phyloP scores from a whole-genome alignment of 1,140 invertebrate species.

The Pachyrhynchus sulphureomaculatus region DNA sequence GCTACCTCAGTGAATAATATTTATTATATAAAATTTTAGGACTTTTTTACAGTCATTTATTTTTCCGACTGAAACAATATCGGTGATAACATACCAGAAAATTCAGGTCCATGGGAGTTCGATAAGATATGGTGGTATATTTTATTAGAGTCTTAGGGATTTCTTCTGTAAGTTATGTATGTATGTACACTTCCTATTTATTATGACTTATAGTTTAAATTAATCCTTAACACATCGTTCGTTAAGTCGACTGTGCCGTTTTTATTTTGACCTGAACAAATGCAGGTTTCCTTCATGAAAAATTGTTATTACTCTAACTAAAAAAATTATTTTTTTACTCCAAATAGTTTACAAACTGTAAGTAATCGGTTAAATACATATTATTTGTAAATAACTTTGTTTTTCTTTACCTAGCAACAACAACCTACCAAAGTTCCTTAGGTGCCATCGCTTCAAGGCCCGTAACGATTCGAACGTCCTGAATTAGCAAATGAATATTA shows the following conservation, averaged over 20 bases:
- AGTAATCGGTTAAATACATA: conserved; percentile 21
- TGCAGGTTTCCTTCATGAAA: not conserved
- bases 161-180: conserved; percentile 2
- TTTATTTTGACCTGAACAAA: not conserved
- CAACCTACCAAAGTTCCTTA: too few relatives aligned
- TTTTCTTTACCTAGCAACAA: not conserved
- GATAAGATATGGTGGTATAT: not conserved
- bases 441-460: too few relatives aligned
- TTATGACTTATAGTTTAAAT: not conserved
- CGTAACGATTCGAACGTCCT: too few relatives aligned
- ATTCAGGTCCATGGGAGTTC: too few relatives aligned
- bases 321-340: conserved; percentile 26
- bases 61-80: too few relatives aligned
- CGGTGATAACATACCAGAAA: too few relatives aligned
- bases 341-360: conserved; percentile 15
- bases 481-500: too few relatives aligned
- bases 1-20: too few relatives aligned
- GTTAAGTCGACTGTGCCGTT: not conserved
- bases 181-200: conserved; percentile 11
- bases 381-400: conserved; percentile 8
- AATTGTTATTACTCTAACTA: conserved; percentile 23
- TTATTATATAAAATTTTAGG: too few relatives aligned
- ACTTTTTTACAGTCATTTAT: too few relatives aligned
- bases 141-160: not conserved
- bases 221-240: not conserved